These are phyloP conservation scores for Prenolepis imparis DNA, from an alignment of 2,888 invertebrate genomes.

Conservation along the genomic window DNA sequence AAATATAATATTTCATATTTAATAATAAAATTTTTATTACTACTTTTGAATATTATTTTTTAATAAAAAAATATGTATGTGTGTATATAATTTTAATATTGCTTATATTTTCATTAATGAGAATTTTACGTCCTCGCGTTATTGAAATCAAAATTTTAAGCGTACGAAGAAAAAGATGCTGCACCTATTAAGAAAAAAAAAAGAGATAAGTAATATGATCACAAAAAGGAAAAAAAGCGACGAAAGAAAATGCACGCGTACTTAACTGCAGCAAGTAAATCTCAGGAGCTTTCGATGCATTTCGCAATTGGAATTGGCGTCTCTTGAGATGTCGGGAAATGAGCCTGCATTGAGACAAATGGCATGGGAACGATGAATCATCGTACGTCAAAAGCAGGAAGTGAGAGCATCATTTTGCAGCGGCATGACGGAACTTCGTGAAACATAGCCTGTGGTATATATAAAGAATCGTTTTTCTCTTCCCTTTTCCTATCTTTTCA, in stretches of 20 bases:
- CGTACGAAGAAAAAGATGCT: background rate
- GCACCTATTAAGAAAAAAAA: background rate
- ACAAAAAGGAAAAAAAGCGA: slow-evolving; percentile 41
- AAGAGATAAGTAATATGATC: background rate
- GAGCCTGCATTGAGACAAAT: slow-evolving; percentile 82
- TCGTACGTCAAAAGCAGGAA: slow-evolving; percentile 80
- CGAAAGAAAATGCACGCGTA: slow-evolving; percentile 24
- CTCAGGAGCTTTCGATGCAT: slow-evolving; percentile 73
- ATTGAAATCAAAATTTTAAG: background rate
- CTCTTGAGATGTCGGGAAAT: slow-evolving; percentile 77
- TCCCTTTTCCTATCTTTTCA: slow-evolving; percentile 59
- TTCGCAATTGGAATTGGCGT: slow-evolving; percentile 79
- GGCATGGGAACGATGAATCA: slow-evolving; percentile 81
- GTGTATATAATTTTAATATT: background rate
- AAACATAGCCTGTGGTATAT: slow-evolving; percentile 59
- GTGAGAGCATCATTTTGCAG: slow-evolving; percentile 74
- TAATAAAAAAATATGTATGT: background rate
- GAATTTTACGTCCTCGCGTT: background rate
- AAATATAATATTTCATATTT: background rate
- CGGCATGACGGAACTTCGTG: slow-evolving; percentile 68
- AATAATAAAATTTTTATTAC: background rate
- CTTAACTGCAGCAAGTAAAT: slow-evolving; percentile 59
- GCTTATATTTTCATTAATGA: background rate
- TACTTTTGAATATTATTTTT: slow-evolving; percentile 2
- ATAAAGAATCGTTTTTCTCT: slow-evolving; percentile 68